These are phyloP conservation scores for Arrhopalites spinosus DNA, from an alignment of 2,888 invertebrate species.

Conservation along the genomic window DNA sequence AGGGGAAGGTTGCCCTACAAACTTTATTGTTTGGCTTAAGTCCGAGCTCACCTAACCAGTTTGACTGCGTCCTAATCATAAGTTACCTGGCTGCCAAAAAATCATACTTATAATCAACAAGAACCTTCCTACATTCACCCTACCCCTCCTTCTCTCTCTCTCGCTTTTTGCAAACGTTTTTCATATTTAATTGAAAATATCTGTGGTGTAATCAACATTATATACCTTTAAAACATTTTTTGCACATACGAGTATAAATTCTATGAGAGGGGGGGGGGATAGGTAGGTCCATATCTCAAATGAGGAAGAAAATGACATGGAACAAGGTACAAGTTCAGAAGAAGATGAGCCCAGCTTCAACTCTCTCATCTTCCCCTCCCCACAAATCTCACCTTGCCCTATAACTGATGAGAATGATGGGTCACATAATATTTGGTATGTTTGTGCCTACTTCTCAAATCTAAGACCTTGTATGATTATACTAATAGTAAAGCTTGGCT, in stretches of 20 bases:
- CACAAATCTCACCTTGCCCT: too few species aligned
- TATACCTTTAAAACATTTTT: conserved; percentile 4
- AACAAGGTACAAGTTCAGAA: too few species aligned
- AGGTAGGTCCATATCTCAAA: too few species aligned
- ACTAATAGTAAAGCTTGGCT: too few species aligned
- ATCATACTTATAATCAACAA: not conserved
- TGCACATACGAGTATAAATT: not conserved
- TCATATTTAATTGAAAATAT: conserved; percentile 10
- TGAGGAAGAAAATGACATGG: too few species aligned
- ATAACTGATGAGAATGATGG: too few species aligned
- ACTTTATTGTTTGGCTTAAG: conserved; percentile 26
- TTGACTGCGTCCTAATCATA: conserved; percentile 29
- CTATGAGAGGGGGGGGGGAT: too few species aligned
- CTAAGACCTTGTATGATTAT: too few species aligned
- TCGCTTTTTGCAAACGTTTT: conserved; percentile 5
- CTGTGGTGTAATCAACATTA: conserved; percentile 9
- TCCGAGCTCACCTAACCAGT: conserved; percentile 29
- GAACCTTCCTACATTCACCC: not conserved
- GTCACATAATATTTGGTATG: too few species aligned
- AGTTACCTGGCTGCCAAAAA: conserved; percentile 25
- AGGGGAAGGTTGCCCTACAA: conserved; percentile 27
- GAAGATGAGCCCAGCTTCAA: too few species aligned
- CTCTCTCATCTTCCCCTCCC: too few species aligned
- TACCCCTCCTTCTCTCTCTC: not conserved
- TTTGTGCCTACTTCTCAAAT: too few species aligned